Evolutionary conservation across 2,797 vertebrate genomes (phyloP), one percentile per base, ranked within the genome.

Genomic region (Leptodactylus fallax): DNA sequence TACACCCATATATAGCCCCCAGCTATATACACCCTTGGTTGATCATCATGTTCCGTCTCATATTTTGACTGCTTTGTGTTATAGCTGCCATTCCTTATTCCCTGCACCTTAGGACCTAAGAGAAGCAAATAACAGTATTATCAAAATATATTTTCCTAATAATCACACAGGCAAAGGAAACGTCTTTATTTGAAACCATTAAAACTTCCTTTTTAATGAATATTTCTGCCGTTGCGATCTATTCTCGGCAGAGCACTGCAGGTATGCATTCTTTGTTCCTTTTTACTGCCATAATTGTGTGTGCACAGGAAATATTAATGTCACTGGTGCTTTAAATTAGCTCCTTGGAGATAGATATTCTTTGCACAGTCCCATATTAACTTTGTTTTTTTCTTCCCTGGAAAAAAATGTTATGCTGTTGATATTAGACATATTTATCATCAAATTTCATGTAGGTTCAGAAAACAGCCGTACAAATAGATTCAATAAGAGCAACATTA

Each of bases 291-390:
- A 86, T 69, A 67, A 86, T 79, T 86, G 77, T 79, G 25, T 36
- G 49, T 79, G 85, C 60, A 67, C 67, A 85, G 36, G 74, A 85
- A 77, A 85, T 85, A 77, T 85, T 85, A 85, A 85, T 86, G 77
- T 79, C 85, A 79, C 60, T 79, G 61, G 74, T 86, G 85, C 85
- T 86, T 86, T 78, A 86, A 79, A 86, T 86, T 76, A 79, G 85
- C 74, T 79, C 77, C 85, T 86, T 79, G 27, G 85, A 86, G 85
- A 86, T 86, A 79, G 77, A 79, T 86, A 79, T 79, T 86, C 60
- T 23, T 53, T 65, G 21, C 76, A 69, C 47, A 65, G 85, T 86
- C 63, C 85, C 83, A 85, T 61, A 85, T 77, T 76, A 85, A 86
- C 85, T 63, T 79, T 86, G 36, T 63, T 61, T 84, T 71, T 63